These are phyloP conservation scores for Diuraphis noxia DNA, from an alignment of 1,140 invertebrate genomes.

Conservation along the genomic window DNA sequence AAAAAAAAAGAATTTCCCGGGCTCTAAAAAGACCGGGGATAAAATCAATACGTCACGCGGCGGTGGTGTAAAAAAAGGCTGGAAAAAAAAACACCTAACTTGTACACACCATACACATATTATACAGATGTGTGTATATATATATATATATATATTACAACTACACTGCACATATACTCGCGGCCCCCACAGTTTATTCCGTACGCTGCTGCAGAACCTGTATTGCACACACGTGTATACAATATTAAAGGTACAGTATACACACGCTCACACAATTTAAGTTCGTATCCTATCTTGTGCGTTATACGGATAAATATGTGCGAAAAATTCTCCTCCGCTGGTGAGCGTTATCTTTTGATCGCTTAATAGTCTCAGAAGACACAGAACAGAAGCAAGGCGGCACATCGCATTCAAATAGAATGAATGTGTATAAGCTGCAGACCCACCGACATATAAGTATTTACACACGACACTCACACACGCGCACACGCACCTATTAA, in stretches of 20 bases:
- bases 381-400: background rate
- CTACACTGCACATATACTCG: background rate
- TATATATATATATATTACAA: background rate
- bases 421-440: too few relatives aligned
- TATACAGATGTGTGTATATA: background rate
- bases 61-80: slow-evolving; percentile 34
- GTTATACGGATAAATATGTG: background rate
- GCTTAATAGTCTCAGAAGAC: background rate
- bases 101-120: too few relatives aligned
- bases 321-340: background rate
- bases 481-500: background rate
- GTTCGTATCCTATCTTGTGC: background rate
- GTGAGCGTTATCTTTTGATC: background rate
- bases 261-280: background rate
- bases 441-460: background rate
- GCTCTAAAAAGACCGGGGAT: slow-evolving; percentile 46
- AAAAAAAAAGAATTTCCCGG: slow-evolving; percentile 51
- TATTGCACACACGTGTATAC: background rate
- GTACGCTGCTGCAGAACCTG: background rate
- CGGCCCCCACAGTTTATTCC: background rate
- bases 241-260: background rate
- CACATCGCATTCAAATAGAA: too few relatives aligned
- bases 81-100: slow-evolving; percentile 21
- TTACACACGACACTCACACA: background rate
- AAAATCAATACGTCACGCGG: slow-evolving; percentile 54